phyloP scores from a whole-genome alignment of 2,888 invertebrate species.

The Limnephilus marmoratus region DNA sequence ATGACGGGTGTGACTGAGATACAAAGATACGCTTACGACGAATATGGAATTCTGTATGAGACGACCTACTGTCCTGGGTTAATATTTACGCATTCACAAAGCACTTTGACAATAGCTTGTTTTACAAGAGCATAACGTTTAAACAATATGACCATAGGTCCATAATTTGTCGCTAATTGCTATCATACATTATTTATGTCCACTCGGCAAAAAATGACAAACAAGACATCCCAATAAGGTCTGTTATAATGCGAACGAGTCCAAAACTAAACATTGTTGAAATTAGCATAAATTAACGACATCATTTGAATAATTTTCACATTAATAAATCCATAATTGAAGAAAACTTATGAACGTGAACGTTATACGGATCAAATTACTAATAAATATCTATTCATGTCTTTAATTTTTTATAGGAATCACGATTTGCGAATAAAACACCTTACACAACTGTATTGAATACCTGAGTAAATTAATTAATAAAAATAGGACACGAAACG shows the following conservation, averaged over 20 bases:
- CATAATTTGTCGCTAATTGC: neutral
- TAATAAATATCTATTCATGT: neutral
- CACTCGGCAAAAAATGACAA: neutral
- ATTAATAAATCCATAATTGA: slow-evolving; percentile 5
- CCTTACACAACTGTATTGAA: neutral
- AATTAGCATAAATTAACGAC: neutral
- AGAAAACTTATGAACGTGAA: neutral
- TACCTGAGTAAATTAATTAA: neutral
- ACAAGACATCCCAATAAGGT: neutral
- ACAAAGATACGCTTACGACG: no score
- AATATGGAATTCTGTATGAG: neutral
- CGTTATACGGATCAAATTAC: neutral
- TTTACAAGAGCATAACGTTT: neutral
- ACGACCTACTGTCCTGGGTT: neutral
- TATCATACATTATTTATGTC: neutral
- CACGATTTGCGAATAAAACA: neutral
- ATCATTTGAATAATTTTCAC: slow-evolving; percentile 8
- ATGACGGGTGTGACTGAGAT: no score
- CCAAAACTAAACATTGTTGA: neutral
- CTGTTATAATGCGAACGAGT: neutral
- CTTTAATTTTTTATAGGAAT: neutral
- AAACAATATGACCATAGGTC: neutral
- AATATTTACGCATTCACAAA: neutral
- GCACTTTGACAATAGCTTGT: neutral
- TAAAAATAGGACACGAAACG: neutral